These are phyloP conservation scores for Wasmannia auropunctata DNA, from an alignment of 1,140 invertebrate species.

Conservation along the genomic window DNA sequence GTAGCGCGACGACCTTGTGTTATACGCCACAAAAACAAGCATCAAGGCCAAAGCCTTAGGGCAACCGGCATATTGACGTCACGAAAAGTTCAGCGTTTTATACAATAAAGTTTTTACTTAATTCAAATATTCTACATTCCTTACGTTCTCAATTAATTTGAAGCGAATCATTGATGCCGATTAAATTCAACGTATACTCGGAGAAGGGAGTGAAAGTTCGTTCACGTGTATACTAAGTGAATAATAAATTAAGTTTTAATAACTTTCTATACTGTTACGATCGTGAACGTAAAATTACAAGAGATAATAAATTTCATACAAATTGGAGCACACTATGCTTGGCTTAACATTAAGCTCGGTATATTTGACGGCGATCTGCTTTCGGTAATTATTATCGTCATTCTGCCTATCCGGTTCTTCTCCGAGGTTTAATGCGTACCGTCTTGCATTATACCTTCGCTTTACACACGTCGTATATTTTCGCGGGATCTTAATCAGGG, in stretches of 20 bases:
- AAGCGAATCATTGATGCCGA: neutral
- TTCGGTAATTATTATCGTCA: neutral
- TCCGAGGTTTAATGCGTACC: neutral
- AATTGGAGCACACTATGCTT: neutral
- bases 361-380: neutral
- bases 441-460: neutral
- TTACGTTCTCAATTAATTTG: neutral
- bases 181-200: neutral
- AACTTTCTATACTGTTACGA: neutral
- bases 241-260: neutral
- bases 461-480: slow-evolving; percentile 9
- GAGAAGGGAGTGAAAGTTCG: neutral
- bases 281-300: slow-evolving; percentile 9
- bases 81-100: neutral
- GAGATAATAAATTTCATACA: neutral
- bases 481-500: slow-evolving; percentile 10
- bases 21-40: neutral
- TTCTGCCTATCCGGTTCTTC: neutral
- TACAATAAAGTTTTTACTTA: neutral
- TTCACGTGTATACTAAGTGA: neutral
- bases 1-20: neutral
- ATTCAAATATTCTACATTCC: neutral
- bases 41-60: neutral
- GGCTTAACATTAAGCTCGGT: neutral
- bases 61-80: neutral